Percentiles rank a stretch among this genome's conserved stretches.
phyloP scores from a whole-genome alignment of 1,140 invertebrate genomes.

The Drosophila orena region DNA sequence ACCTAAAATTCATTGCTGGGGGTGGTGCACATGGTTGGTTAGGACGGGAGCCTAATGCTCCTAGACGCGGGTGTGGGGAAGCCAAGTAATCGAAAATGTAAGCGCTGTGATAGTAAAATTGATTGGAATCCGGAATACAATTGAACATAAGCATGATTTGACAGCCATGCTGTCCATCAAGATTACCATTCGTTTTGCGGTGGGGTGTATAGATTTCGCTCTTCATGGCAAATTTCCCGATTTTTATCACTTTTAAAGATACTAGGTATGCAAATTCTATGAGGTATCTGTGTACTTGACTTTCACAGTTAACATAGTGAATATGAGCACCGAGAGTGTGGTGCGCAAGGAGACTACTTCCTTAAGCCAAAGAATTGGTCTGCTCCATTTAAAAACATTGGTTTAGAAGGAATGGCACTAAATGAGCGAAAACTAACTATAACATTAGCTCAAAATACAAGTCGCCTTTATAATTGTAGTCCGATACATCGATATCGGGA shows the following conservation, averaged over 20 bases:
- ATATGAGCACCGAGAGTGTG: too few relatives aligned
- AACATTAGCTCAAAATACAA: too few relatives aligned
- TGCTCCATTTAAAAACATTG: too few relatives aligned
- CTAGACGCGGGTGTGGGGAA: slow-evolving; percentile 24
- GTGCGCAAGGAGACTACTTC: too few relatives aligned
- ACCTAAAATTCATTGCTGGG: slow-evolving; percentile 4
- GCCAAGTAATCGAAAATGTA: slow-evolving; percentile 24
- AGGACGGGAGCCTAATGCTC: too few relatives aligned
- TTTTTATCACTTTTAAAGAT: slow-evolving; percentile 8
- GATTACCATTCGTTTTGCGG: slow-evolving; percentile 1
- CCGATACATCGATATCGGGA: too few relatives aligned
- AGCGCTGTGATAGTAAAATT: slow-evolving; percentile 13
- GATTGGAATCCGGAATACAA: slow-evolving; percentile 2
- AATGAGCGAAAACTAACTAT: too few relatives aligned
- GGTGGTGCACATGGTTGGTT: background rate
- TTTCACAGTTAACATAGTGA: too few relatives aligned
- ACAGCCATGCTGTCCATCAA: slow-evolving; percentile 21
- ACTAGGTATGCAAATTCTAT: background rate
- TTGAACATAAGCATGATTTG: slow-evolving; percentile 1
- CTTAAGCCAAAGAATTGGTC: too few relatives aligned
- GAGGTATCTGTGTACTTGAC: background rate
- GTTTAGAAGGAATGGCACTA: too few relatives aligned
- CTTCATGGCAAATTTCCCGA: background rate
- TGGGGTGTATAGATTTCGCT: slow-evolving; percentile 7
- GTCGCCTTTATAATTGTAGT: too few relatives aligned